Percentiles rank a stretch among this genome's conserved stretches.
These are phyloP conservation scores for Mechanitis messenoides DNA, from an alignment of 2,888 invertebrate species.

Conservation along the genomic window DNA sequence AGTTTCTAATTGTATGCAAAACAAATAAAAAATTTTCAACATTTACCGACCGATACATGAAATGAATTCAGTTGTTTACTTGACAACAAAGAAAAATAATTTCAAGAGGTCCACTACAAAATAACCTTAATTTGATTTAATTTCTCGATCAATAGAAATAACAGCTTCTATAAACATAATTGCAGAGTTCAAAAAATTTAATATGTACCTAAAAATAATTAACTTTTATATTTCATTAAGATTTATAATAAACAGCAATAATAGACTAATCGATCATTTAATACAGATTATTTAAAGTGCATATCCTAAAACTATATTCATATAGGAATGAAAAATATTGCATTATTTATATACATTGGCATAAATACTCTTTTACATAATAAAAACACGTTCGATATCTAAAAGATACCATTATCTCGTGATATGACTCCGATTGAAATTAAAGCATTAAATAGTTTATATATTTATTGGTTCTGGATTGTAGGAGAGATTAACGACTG, in stretches of 20 bases:
- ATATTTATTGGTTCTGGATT: conserved; percentile 65
- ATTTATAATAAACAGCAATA: not conserved
- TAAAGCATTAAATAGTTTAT: conserved; percentile 36
- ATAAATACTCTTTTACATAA: conserved; percentile 30
- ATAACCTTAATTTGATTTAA: no score
- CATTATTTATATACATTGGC: conserved; percentile 50
- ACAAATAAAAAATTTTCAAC: no score
- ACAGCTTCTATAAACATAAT: no score
- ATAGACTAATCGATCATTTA: conserved; percentile 4
- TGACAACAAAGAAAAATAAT: no score
- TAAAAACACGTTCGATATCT: conserved; percentile 24
- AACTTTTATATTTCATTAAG: no score
- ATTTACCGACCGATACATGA: no score
- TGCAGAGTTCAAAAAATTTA: no score
- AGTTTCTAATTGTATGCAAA: no score
- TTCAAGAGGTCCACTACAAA: no score
- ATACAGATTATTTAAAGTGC: conserved; percentile 10
- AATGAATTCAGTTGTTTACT: no score
- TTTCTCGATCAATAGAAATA: no score
- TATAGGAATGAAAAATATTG: conserved; percentile 45
- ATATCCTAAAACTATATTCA: conserved; percentile 13
- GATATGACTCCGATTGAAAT: conserved; percentile 21
- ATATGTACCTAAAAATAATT: no score
- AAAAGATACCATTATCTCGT: conserved; percentile 17
- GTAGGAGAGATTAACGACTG: conserved; percentile 51